Base-by-base conservation (phyloP, 2,797 vertebrate species). In the Anas georgica region DNA sequence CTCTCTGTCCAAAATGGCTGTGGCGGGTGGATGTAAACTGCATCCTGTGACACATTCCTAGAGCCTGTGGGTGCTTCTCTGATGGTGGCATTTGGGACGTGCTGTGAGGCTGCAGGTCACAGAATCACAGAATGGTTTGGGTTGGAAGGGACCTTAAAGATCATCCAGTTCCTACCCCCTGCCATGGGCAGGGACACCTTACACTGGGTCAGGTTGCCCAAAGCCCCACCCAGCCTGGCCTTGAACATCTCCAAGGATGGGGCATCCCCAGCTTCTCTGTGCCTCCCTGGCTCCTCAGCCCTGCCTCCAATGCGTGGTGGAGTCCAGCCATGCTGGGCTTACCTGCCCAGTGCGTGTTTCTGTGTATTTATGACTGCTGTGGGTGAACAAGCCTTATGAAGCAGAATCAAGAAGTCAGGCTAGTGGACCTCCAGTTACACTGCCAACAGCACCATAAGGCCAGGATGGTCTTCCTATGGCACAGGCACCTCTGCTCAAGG, bases 341-440 rank as follows among this genome's bases (percentile, higher is more conserved):
- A 37, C 21, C 33, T 54, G 48, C 2, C 0, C 21, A 29, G 20
- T 17, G 1, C 33, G 73, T 4, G 2, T 52, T 58, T 84, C 41
- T 3, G 1, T 14, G 25, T 28, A 1, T 20, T 48, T 58, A n/a
- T 1, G 54, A 4, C 25, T 0, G 0, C 56, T 46, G 50, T 55
- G 23, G 23, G 46, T 28, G 20, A 13, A 55, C 70, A 73, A 48
- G 46, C 46, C n/a, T 62, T 45, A 43, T 31, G 6, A 3, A 66
- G 12, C n/a, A 26, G 64, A 67, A 21, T 45, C 43, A 48, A 48
- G 46, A 26, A 31, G 35, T 64, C 5, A 0, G 22, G 28, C n/a
- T 60, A 64, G 16, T 45, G 35, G n/a, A 28, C 15, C 17, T 33
- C 48, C 74, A 4, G 26, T n/a, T 52, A 3, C 39, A 17, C 56